Base-by-base conservation (phyloP, 2,113 vertebrate species). In the Cacatua alba region DNA sequence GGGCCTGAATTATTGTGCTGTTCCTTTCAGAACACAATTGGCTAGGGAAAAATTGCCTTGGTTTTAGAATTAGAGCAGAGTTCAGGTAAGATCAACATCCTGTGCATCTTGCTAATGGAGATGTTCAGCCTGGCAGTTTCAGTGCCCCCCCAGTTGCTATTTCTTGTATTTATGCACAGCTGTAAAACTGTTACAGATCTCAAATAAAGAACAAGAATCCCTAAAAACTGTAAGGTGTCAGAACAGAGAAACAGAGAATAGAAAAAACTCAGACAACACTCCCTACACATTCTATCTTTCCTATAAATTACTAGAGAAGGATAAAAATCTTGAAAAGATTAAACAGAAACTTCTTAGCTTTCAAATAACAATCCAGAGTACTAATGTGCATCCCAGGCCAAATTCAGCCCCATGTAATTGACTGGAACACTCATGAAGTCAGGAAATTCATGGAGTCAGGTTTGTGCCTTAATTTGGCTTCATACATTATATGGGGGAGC, bases 61-160 rank as follows among this genome's bases (percentile, higher is more conserved):
- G 21, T 91, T 94, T 92, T 55, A 71, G 46, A 92, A 39, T 78
- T 87, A 72, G 29, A 79, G 80, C 39, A 81, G 19, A 17, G 48
- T 72, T 83, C 57, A 78, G 64, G 72, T 92, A 84, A 94, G 55
- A 90, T 80, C 41, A 70, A 24, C 29, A 68, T 74, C 60, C 83
- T 72, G 35, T 70, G 64, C 62, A 43, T 60, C 41, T 83, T 65
- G 44, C 67, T 95, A 84, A 93, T 67, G 39, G 94, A 75, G 21
- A 46, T 55, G 85, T 88, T 95, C 80, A 85, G 29, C 44, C 70
- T 94, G 69, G 70, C 79, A 94, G 60, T 65, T 87, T 94, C 76
- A 78, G 65, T 44, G 37, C 55, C 80, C 76, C 74, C 35, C 39
- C 39, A 48, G 37, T 67, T 97, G 49, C 43, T 92, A 19, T 93